Percentiles rank a stretch among this genome's conserved stretches.
Conservation (phyloP, 2,888 invertebrate genomes). For the Pachydiplax longipennis region DNA sequence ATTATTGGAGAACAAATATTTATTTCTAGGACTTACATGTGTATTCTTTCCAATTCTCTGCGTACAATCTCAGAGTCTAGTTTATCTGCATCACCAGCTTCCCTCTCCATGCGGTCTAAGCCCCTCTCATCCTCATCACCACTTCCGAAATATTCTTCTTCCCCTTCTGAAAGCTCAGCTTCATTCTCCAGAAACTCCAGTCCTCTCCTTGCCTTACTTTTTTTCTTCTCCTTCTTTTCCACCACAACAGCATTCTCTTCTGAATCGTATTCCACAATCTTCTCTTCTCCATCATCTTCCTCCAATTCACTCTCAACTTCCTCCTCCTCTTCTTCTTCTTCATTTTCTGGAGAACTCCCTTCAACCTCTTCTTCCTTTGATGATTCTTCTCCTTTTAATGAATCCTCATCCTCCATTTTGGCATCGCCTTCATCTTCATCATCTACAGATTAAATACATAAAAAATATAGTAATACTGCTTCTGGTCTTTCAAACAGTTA, state of each 20-base stretch:
- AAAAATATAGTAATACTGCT: no score
- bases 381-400: slow-evolving; percentile 49
- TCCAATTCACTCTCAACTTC: slow-evolving; percentile 57
- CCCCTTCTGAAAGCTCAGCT: slow-evolving; percentile 91
- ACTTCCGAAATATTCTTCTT: slow-evolving; percentile 89
- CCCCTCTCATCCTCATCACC: slow-evolving; percentile 87
- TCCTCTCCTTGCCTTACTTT: slow-evolving; percentile 57
- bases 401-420: slow-evolving; percentile 46
- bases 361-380: slow-evolving; percentile 53
- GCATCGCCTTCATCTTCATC: slow-evolving; percentile 56
- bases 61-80: slow-evolving; percentile 81
- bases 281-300: slow-evolving; percentile 52
- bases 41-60: slow-evolving; percentile 82
- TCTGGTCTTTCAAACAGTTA: no score
- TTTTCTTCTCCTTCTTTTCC: slow-evolving; percentile 56
- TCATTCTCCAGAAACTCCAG: slow-evolving; percentile 86
- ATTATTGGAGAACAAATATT: background rate
- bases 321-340: slow-evolving; percentile 55
- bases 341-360: slow-evolving; percentile 58
- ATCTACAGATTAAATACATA: slow-evolving; percentile 54
- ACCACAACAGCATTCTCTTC: slow-evolving; percentile 79
- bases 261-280: slow-evolving; percentile 76
- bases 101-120: slow-evolving; percentile 80
- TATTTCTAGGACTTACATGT: slow-evolving; percentile 69
- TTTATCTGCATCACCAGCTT: slow-evolving; percentile 84